These are phyloP conservation scores for Orientallactaga sibirica DNA, from an alignment of 2,797 vertebrate genomes.

Conservation along the genomic window DNA sequence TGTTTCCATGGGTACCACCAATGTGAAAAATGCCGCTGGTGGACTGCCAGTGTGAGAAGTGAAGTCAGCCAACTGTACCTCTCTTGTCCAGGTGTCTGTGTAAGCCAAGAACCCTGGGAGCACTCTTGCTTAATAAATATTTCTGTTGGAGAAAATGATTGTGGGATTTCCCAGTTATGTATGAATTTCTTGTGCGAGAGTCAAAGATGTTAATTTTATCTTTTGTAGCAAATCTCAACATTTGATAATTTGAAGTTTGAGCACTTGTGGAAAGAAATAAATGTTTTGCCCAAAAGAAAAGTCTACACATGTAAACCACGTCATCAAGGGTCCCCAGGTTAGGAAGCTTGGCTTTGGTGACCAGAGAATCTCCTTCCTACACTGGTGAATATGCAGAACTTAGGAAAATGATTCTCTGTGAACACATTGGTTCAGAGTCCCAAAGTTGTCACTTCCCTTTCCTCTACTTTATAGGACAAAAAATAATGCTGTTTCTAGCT, in stretches of 20 bases:
- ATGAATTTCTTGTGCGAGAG: constrained; percentile 3
- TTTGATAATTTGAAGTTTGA: constrained; percentile 22
- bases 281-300: background rate
- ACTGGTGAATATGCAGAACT: background rate
- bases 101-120: constrained; percentile 73
- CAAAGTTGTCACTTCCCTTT: background rate
- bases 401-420: background rate
- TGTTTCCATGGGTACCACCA: constrained; percentile 72
- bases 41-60: constrained; percentile 69
- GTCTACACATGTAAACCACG: background rate
- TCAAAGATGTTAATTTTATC: constrained; percentile 30
- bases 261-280: constrained; percentile 14
- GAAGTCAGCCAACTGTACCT: constrained; percentile 64
- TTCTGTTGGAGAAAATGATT: constrained; percentile 67
- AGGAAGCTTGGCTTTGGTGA: background rate
- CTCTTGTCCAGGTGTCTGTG: constrained; percentile 70
- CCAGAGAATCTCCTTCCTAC: background rate
- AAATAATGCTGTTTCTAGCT: background rate
- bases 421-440: background rate
- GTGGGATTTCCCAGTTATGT: constrained; percentile 46
- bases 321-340: background rate
- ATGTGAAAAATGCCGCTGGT: constrained; percentile 80
- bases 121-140: constrained; percentile 63
- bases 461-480: background rate
- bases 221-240: background rate